Evolutionary conservation across 2,113 vertebrate species (phyloP), one percentile per base, ranked within the genome.

Genomic region (Ammodytes marinus): DNA sequence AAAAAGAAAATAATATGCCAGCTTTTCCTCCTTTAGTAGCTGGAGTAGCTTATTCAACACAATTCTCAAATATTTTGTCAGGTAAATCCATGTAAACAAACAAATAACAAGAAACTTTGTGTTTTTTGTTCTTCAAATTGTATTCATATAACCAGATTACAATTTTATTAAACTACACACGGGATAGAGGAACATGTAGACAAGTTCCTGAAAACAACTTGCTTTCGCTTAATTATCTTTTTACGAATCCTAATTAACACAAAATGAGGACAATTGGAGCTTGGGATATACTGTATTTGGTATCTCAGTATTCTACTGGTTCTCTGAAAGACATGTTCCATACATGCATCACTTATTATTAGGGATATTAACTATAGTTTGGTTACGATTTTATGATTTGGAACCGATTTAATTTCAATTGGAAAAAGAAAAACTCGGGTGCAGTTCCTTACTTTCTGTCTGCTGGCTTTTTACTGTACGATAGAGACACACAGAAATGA

Each of bases 71-170:
- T 0, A 1, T 39, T 15, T 71, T 54, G 39, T 47, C 19, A 2
- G 8, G 52, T 58, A 60, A 40, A 50, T 19, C 47, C 19, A 61
- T 0, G 4, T 13, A 60, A 66, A 61, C 40, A 63, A 54, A 54
- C 6, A 5, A 47, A 17, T 42, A n/a, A 11, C 15, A 14, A 3
- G 15, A 49, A 42, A 13, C 12, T 39, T 12, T 40, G 15, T n/a
- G n/a, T 59, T 14, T 64, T 15, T 63, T 78, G 27, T 64, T 15
- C 57, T 78, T 27, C 27, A 53, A 53, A 53, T 75, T n/a, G 8
- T n/a, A 17, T 71, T 74, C 37, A 63, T 15, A 54, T 39, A 9
- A 53, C 43, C 39, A 53, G 8, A 76, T 58, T 35, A 2, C 0
- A 2, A 35, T 19, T 35, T 57, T 15, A 66, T 50, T n/a, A 12